Evolutionary conservation across 2,888 invertebrate species (phyloP).

Genomic region (Cryptus armator): DNA sequence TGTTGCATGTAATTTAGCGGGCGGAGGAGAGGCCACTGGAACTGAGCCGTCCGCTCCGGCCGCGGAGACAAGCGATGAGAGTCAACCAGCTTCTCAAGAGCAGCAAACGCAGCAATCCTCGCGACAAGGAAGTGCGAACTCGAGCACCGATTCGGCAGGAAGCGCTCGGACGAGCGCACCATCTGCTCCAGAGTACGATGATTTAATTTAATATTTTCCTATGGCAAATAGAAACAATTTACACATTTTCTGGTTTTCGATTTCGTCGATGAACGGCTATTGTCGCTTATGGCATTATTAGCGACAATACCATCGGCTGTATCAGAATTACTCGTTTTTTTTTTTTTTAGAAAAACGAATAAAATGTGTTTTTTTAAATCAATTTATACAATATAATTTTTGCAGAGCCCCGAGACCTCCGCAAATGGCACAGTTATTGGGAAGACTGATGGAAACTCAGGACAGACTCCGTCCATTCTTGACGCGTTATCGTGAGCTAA

Average conservation of each 20-base stretch:
- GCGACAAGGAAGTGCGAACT: conserved; percentile 62
- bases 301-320: too few relatives aligned
- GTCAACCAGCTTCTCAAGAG: conserved; percentile 64
- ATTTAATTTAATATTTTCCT: background rate
- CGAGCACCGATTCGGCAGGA: conserved; percentile 47
- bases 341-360: too few relatives aligned
- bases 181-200: conserved; percentile 47
- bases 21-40: conserved; percentile 26
- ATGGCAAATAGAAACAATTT: conserved; percentile 1
- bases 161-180: conserved; percentile 26
- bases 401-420: conserved; percentile 84
- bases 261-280: too few relatives aligned
- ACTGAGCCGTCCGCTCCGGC: conserved; percentile 51
- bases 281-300: too few relatives aligned
- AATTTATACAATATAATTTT: background rate
- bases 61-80: conserved; percentile 67
- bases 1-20: background rate
- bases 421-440: conserved; percentile 87
- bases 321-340: too few relatives aligned
- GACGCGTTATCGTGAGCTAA: conserved; percentile 88
- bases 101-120: conserved; percentile 66
- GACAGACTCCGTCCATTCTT: conserved; percentile 89
- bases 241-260: too few relatives aligned
- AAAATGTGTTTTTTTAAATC: too few relatives aligned
- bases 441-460: conserved; percentile 86